A percentile compares a stretch with the other conserved stretches of the same genome.
Conservation (phyloP, 2,113 vertebrate genomes). For the Cheirogaleus medius region DNA sequence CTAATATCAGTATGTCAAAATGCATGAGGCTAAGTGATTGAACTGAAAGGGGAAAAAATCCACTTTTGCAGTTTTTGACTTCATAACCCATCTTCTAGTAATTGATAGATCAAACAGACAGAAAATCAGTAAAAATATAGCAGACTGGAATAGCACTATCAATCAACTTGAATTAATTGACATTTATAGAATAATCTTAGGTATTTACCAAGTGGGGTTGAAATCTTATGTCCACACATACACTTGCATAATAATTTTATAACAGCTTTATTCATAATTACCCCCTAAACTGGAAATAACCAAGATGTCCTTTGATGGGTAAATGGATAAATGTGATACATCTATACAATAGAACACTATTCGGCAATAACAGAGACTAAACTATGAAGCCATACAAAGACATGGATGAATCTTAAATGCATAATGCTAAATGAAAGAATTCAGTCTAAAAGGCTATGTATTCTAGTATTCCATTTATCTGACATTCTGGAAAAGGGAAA, state of each 20-base stretch:
- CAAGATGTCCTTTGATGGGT: background rate
- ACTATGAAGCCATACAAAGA: background rate
- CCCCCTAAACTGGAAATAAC: background rate
- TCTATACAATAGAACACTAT: background rate
- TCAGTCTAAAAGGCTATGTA: background rate
- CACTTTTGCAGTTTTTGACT: background rate
- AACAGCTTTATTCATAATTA: background rate
- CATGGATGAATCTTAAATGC: background rate
- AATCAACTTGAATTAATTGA: slow-evolving; percentile 12
- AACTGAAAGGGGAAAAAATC: background rate
- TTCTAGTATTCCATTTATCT: background rate
- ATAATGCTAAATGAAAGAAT: background rate
- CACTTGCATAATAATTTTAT: background rate
- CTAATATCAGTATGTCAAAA: background rate
- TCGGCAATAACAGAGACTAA: background rate
- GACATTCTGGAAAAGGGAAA: background rate
- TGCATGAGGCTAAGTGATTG: background rate
- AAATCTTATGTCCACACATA: background rate
- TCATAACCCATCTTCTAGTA: background rate
- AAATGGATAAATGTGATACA: background rate
- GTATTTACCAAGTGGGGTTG: background rate
- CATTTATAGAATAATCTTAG: background rate
- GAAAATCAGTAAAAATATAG: slow-evolving; percentile 25
- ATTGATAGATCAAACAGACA: slow-evolving; percentile 10
- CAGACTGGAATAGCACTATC: background rate